Percentiles rank a stretch among this genome's conserved stretches.
Evolutionary conservation across 2,113 vertebrate species (phyloP).

Genomic region (Lasiurus borealis): DNA sequence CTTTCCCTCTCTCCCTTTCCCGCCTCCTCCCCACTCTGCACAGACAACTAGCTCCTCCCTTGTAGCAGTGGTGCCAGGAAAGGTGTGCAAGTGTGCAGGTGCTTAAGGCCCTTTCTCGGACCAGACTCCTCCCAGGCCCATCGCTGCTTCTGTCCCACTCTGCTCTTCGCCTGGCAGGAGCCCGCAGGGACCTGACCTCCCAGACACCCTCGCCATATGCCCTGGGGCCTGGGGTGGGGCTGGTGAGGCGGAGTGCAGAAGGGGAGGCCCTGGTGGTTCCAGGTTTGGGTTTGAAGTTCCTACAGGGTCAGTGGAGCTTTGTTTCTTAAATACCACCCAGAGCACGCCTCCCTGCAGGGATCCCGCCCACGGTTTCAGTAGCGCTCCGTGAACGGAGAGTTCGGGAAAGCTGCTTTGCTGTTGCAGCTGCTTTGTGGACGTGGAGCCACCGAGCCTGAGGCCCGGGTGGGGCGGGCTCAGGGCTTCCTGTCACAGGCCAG

Average conservation of each 20-base stretch:
- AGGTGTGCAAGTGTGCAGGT: fast-evolving
- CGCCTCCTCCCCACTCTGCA: neutral
- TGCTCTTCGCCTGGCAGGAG: neutral
- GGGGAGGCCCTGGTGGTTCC: neutral
- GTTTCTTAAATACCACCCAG: neutral
- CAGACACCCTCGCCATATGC: fast-evolving
- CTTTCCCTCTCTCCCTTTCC: no score
- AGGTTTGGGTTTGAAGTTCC: neutral
- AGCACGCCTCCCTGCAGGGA: neutral
- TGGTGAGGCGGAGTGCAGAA: neutral
- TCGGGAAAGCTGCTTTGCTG: neutral
- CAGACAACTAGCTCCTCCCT: neutral
- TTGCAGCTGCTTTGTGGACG: neutral
- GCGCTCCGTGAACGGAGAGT: neutral
- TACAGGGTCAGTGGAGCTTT: neutral
- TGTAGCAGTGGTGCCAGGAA: neutral
- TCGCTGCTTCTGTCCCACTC: neutral
- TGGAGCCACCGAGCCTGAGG: neutral
- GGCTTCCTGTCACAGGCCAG: constrained; percentile 65
- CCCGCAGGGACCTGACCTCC: no score
- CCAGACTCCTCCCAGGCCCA: neutral
- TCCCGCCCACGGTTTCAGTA: neutral
- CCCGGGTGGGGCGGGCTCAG: neutral
- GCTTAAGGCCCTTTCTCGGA: neutral
- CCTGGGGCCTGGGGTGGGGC: neutral